Percentiles rank a stretch among this genome's conserved stretches.
These are phyloP conservation scores for Chromobotia macracanthus DNA, from an alignment of 2,797 vertebrate species.

Conservation along the genomic window DNA sequence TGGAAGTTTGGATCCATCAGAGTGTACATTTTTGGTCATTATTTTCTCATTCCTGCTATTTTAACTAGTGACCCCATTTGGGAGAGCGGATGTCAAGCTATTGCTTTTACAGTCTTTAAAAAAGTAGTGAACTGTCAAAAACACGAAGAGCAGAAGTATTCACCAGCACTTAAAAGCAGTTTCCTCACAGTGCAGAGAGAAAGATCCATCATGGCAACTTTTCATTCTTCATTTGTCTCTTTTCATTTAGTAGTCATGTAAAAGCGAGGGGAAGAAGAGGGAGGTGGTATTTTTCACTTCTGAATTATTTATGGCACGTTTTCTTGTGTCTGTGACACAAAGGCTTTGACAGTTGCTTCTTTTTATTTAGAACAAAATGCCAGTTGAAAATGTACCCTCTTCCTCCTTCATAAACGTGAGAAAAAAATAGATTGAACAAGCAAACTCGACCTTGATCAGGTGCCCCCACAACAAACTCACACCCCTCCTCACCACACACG, in stretches of 20 bases:
- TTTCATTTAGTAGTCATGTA: slow-evolving; percentile 60
- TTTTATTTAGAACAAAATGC: slow-evolving; percentile 56
- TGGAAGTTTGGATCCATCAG: slow-evolving; percentile 35
- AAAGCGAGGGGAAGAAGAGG: slow-evolving; percentile 62
- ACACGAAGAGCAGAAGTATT: slow-evolving; percentile 24
- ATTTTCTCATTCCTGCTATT: slow-evolving; percentile 34
- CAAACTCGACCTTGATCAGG: slow-evolving; percentile 26
- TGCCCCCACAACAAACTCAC: not conserved
- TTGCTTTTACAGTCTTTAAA: slow-evolving; percentile 43
- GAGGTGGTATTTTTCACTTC: slow-evolving; percentile 67
- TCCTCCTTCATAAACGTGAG: slow-evolving; percentile 15
- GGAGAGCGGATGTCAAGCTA: slow-evolving; percentile 25
- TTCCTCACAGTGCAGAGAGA: slow-evolving; percentile 60
- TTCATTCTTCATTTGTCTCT: slow-evolving; percentile 65
- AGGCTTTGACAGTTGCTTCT: slow-evolving; percentile 61
- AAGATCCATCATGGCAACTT: slow-evolving; percentile 54
- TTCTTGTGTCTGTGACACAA: slow-evolving; percentile 59
- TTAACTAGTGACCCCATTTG: slow-evolving; percentile 31
- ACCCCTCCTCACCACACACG: not conserved
- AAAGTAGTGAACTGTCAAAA: slow-evolving; percentile 37
- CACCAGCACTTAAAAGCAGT: slow-evolving; percentile 62
- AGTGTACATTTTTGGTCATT: slow-evolving; percentile 26
- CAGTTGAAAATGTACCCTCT: slow-evolving; percentile 42
- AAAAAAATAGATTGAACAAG: slow-evolving; percentile 6
- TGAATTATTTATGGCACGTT: slow-evolving; percentile 76